Base-by-base conservation (phyloP, 2,113 vertebrate genomes). In the Eulacestoma nigropectus region DNA sequence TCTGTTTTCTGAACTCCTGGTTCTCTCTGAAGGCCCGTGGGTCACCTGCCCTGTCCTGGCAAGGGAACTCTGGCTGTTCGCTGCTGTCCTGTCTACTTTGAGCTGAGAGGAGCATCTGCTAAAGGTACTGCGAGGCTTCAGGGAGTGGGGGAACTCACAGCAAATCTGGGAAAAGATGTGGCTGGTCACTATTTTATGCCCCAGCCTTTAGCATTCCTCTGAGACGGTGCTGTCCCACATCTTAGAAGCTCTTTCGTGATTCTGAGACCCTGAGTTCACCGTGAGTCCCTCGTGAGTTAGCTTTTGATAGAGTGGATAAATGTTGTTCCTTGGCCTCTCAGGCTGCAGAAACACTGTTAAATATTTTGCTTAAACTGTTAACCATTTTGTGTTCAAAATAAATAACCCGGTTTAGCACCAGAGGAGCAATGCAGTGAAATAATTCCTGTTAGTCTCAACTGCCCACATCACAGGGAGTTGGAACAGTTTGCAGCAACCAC, bases 61-160 rank as follows among this genome's bases (percentile, higher is more conserved):
- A 99, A 99, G 95, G 99, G 99, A 5, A 99, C 99, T 1, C 97
- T 99, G 23, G 99, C 99, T n/a, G 99, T 99, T 80, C 99, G 99
- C 75, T 99, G 99, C 97, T 99, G 99, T 52, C 99, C 99, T 0
- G 97, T 99, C 74, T 99, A 98, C 98, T 99, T 99, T 81, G 99
- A 99, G 74, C 90, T 99, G 90, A 98, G 98, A 95, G 98, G 92
- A 16, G 95, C 95, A 49, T 97, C 87, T 46, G 97, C 90, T 62
- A 91, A 98, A 98, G 99, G 99, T 98, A 97, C 82, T 74, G 22
- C 56, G 49, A 73, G 53, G 41, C 57, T 88, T 37, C 32, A 23
- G 70, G 46, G 74, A 8, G 7, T n/a, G 22, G 50, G 22, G 50
- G 53, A 75, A 46, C 37, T 63, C 55, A 13, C 52, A 85, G 57